Conservation (phyloP, 2,888 invertebrate species). For the Metacarcinus magister region DNA sequence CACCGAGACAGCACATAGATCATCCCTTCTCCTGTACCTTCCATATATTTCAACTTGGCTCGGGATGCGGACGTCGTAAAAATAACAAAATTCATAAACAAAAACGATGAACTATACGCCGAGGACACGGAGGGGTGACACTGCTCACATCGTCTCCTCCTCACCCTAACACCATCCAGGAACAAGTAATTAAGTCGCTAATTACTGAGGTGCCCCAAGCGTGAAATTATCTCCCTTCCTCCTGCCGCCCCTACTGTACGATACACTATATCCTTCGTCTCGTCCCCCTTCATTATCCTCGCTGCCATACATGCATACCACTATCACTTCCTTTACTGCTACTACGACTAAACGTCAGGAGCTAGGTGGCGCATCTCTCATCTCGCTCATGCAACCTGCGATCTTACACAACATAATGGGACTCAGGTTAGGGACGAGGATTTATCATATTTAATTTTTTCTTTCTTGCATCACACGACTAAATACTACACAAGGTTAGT, state of each 20-base stretch:
- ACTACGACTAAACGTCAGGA: not conserved
- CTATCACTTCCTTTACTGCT: not conserved
- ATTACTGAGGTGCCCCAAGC: constrained; percentile 1
- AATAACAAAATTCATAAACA: not conserved
- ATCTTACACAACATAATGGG: not conserved
- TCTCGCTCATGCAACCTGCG: not conserved
- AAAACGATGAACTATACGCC: not conserved
- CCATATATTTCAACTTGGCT: not conserved
- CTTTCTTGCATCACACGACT: too few relatives aligned
- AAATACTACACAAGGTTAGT: too few relatives aligned
- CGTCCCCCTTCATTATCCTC: not conserved
- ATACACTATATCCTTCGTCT: not conserved
- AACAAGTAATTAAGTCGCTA: constrained; percentile 45
- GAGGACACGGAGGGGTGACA: not conserved
- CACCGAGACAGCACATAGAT: not conserved
- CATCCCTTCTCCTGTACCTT: not conserved
- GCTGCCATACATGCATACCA: not conserved
- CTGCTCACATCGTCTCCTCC: not conserved
- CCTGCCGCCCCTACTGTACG: not conserved
- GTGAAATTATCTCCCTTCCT: constrained; percentile 43
- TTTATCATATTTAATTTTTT: too few relatives aligned
- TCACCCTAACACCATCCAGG: not conserved
- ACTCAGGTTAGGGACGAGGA: too few relatives aligned
- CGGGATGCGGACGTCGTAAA: not conserved
- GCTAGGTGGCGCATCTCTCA: not conserved